These are phyloP conservation scores for Harpagoxenus sublaevis DNA, from an alignment of 2,888 invertebrate species.

Conservation along the genomic window DNA sequence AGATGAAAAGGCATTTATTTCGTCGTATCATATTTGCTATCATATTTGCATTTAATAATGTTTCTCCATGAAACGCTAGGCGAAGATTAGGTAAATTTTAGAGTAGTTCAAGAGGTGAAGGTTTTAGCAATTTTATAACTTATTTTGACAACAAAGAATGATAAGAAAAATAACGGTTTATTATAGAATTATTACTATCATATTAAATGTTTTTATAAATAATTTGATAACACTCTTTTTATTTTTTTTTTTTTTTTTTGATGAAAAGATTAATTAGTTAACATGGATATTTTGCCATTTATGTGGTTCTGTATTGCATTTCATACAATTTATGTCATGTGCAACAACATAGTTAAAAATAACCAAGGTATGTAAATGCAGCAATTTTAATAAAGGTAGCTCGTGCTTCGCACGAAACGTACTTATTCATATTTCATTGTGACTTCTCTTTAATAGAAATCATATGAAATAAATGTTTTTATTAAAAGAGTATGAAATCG, in stretches of 20 bases:
- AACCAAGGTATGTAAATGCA: neutral
- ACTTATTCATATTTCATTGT: neutral
- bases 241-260: neutral
- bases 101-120: neutral
- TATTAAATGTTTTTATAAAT: neutral
- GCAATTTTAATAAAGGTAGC: neutral
- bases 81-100: neutral
- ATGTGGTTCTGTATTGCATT: neutral
- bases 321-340: neutral
- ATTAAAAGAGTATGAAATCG: neutral
- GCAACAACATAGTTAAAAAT: neutral
- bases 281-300: neutral
- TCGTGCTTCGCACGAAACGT: neutral
- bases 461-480: neutral
- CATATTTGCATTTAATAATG: neutral
- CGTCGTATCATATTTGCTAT: neutral
- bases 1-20: slow-evolving; percentile 13
- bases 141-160: neutral
- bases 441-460: neutral
- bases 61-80: neutral
- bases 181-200: neutral
- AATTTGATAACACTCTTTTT: neutral
- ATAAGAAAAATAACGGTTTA: neutral
- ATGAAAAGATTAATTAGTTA: neutral
- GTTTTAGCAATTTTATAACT: neutral